These are phyloP conservation scores for Cephus rjabovi DNA, from an alignment of 2,888 invertebrate species.

Conservation along the genomic window DNA sequence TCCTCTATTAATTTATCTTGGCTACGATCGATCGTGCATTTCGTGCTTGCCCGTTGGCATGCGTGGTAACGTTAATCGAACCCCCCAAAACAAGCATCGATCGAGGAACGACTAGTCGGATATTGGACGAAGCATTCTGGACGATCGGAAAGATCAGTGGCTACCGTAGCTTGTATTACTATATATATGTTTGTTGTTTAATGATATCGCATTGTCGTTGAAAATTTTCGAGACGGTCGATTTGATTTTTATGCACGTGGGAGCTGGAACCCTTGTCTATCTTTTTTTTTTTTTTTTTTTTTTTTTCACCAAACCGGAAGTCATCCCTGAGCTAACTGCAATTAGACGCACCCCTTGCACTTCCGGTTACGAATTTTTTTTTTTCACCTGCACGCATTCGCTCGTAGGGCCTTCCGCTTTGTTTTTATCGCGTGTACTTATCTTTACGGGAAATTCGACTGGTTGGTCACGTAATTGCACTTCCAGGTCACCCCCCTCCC, in stretches of 20 bases:
- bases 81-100: background rate
- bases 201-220: background rate
- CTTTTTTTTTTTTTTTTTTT: too few species aligned
- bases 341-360: conserved; percentile 6
- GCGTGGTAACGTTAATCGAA: background rate
- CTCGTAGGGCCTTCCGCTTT: background rate
- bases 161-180: background rate
- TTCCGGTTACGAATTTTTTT: conserved; percentile 11
- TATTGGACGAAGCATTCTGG: background rate
- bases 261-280: background rate
- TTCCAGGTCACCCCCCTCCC: background rate
- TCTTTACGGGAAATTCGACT: conserved; percentile 4
- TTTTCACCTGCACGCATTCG: background rate
- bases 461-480: background rate
- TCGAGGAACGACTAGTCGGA: background rate
- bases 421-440: background rate
- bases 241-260: background rate
- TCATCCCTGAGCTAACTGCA: background rate
- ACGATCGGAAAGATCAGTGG: background rate
- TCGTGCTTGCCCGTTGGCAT: background rate
- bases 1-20: background rate
- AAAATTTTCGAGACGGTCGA: background rate
- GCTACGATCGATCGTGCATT: background rate
- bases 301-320: background rate
- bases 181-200: background rate